Evolutionary conservation across 1,140 invertebrate species (phyloP).

Genomic region (Vanessa atalanta): DNA sequence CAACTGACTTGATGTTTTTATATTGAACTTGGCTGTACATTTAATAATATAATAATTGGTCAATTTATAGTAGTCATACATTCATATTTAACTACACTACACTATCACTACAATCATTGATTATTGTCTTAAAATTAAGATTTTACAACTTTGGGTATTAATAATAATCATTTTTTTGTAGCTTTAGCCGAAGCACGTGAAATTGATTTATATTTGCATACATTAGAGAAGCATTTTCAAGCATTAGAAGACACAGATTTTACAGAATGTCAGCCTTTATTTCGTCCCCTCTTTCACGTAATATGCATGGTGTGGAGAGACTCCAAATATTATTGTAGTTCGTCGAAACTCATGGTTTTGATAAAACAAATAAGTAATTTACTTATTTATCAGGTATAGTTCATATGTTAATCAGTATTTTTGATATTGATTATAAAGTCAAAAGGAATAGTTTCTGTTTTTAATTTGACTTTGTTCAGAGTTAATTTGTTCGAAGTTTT

Average conservation of each 20-base stretch:
- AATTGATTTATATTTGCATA: slow-evolving; percentile 92
- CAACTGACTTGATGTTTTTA: no score
- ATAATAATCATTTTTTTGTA: slow-evolving; percentile 52
- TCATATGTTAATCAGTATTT: no score
- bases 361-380: slow-evolving; percentile 95
- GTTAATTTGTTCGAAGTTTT: background rate
- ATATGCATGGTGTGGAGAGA: slow-evolving; percentile 94
- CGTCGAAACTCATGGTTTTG: slow-evolving; percentile 93
- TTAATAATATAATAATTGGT: no score
- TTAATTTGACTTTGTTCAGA: no score
- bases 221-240: slow-evolving; percentile 90
- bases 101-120: no score
- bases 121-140: no score
- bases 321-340: slow-evolving; percentile 94
- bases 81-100: no score
- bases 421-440: no score
- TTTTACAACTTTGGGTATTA: background rate
- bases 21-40: no score
- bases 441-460: no score
- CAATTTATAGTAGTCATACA: no score
- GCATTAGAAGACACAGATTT: slow-evolving; percentile 93
- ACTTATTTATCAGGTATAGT: slow-evolving; percentile 87
- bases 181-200: slow-evolving; percentile 95
- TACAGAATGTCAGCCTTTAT: slow-evolving; percentile 87
- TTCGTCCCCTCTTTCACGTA: slow-evolving; percentile 90